phyloP scores from a whole-genome alignment of 1,140 invertebrate species.

The Macrosteles quadrilineatus region DNA sequence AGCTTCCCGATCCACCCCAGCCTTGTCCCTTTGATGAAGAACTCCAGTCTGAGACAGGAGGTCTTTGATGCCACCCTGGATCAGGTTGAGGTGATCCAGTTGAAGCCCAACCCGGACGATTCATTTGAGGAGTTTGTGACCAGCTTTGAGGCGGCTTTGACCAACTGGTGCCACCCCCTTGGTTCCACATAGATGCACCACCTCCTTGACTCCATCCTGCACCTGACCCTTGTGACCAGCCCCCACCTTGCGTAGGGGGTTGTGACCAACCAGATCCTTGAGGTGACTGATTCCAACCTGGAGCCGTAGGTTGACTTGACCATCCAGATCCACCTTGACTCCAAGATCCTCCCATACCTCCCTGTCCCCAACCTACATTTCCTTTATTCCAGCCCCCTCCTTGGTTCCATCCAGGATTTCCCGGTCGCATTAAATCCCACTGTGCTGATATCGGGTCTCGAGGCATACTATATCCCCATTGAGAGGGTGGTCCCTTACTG shows the following conservation, averaged over 20 bases:
- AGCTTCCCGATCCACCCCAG: neutral
- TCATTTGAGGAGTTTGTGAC: neutral
- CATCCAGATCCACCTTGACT: neutral
- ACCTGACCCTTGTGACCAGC: neutral
- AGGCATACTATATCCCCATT: conserved; percentile 15
- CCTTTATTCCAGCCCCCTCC: neutral
- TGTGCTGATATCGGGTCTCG: conserved; percentile 24
- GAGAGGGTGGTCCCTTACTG: neutral
- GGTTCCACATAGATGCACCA: neutral
- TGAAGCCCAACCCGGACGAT: neutral
- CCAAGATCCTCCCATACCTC: neutral
- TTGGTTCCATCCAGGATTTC: conserved; percentile 12
- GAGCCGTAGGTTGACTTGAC: neutral
- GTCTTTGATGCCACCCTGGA: neutral
- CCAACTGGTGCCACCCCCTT: neutral
- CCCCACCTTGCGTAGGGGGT: neutral
- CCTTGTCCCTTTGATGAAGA: neutral
- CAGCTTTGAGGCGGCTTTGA: conserved; percentile 3
- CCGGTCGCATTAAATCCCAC: conserved; percentile 16
- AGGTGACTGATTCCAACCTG: conserved; percentile 10
- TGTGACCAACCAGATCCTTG: neutral
- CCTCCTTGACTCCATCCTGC: conserved; percentile 4
- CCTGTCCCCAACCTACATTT: neutral
- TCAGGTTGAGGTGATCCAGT: neutral
- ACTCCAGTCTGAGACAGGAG: neutral